phyloP scores from a whole-genome alignment of 2,888 invertebrate genomes.

The Labia minor region DNA sequence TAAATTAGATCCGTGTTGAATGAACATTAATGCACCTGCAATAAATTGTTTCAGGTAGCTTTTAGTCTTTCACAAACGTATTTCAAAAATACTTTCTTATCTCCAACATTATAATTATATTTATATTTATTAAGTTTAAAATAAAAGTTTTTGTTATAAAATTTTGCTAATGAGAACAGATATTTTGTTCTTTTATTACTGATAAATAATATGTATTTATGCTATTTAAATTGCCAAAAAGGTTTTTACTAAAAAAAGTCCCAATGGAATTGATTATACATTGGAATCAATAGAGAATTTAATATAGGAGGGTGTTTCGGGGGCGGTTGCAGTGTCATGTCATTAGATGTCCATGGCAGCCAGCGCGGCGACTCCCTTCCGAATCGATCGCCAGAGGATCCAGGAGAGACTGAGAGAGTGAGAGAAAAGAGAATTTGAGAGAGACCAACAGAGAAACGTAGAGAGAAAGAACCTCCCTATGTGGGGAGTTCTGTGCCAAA shows the following conservation, averaged over 20 bases:
- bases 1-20: too few relatives aligned
- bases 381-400: neutral
- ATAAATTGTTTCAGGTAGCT: too few relatives aligned
- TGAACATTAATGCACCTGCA: too few relatives aligned
- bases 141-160: neutral
- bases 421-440: neutral
- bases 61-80: too few relatives aligned
- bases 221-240: too few relatives aligned
- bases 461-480: neutral
- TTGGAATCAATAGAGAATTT: conserved; percentile 7
- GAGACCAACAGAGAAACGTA: neutral
- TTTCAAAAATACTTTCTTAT: too few relatives aligned
- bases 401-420: neutral
- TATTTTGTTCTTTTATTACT: too few relatives aligned
- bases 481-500: neutral
- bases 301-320: neutral
- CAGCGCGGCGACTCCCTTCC: conserved; percentile 4
- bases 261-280: neutral
- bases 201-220: too few relatives aligned
- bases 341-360: neutral
- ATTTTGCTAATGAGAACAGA: neutral
- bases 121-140: neutral
- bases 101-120: too few relatives aligned
- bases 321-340: neutral
- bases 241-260: too few relatives aligned